Base-by-base conservation (phyloP, 2,888 invertebrate genomes). In the Physocephala rufipes region DNA sequence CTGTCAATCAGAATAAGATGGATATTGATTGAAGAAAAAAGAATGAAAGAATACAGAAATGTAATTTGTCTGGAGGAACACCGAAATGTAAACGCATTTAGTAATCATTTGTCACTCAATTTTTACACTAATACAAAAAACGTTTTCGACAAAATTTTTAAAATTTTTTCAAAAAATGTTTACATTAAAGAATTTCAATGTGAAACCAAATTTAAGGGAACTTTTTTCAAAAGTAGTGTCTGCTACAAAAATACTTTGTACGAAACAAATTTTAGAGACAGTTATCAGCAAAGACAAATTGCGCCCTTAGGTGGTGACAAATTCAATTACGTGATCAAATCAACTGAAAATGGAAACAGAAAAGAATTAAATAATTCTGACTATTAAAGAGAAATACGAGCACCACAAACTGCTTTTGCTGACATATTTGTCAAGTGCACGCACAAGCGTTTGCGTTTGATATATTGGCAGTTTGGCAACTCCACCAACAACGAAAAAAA, bases 321-420 rank as follows among this genome's bases (percentile, higher is more conserved):
- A 70, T 73, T 73, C 68, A 72, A 75, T 73, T 75, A 73, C 69
- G 70, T 70, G 66, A 19, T 26, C 43, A 26, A 36, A 36, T 9
- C 36, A 36, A 67, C 45, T 45, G 28, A 24, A 5, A n/a, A 2
- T 49, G 1, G 30, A 71, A 43, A 58, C 55, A 43, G 16, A 26
- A 9, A 16, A 16, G n/a, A 28, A 47, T 28, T 30, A 21, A 43
- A 69, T 19, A 36, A 28, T 47, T 19, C 19, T 13, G 43, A 53
- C 58, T 58, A 12, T 28, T 70, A 51, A 47, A 61, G 67, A 51
- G 19, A 53, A 21, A 53, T 9, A 19, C 49, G 49, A 19, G n/a
- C n/a, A 19, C 49, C n/a, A n/a, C 49, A 19, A 19, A 7, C 12
- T 7, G 19, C n/a, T 19, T 2, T 2, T 2, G 49, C 12, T 28